Evolutionary conservation across 2,888 invertebrate genomes (phyloP), one percentile per base, ranked within the genome.

Genomic region (Hypomecis atomaria): DNA sequence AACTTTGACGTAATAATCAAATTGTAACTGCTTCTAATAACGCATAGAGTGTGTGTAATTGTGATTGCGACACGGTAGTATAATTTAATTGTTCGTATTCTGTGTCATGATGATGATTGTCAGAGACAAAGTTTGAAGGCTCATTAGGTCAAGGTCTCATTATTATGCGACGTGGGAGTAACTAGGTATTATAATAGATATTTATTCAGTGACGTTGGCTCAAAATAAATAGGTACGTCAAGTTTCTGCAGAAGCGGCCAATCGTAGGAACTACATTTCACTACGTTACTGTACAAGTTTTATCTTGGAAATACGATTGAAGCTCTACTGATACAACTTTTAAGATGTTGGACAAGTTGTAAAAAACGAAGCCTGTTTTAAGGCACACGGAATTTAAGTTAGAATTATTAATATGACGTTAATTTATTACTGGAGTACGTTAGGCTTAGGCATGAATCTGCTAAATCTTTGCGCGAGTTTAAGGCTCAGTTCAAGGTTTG

Each of bases 371-470:
- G 45, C 62, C 62, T 48, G 62, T 61, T 60, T 47, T 42, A 56
- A 44, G 40, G n/a, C 56, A 65, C 49, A 55, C 58, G 34, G 59
- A 65, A 65, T 66, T 61, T 59, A 53, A 43, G 13, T 61, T 58
- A 40, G 44, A 45, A 53, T 53, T 57, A 49, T 59, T 34, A 52
- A 45, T 61, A 63, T 49, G 53, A 53, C 45, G 23, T 55, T 61
- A 49, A 56, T 49, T 49, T 42, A 61, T 40, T 37, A 37, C n/a
- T 11, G 13, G 55, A 62, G 37, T 42, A 36, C 44, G 70, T 74
- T 70, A 95, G 23, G 56, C 7, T 74, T 70, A 95, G 23, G 56
- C 7, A 37, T 47, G 45, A 38, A 56, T 56, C 23, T 56, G 38
- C 56, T 47, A 45, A 38, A 56, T 38, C 37, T 56, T 56, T 7